phyloP scores from a whole-genome alignment of 37 sponge, comb jelly and placozoan genomes.

The Spongilla lacustris region DNA sequence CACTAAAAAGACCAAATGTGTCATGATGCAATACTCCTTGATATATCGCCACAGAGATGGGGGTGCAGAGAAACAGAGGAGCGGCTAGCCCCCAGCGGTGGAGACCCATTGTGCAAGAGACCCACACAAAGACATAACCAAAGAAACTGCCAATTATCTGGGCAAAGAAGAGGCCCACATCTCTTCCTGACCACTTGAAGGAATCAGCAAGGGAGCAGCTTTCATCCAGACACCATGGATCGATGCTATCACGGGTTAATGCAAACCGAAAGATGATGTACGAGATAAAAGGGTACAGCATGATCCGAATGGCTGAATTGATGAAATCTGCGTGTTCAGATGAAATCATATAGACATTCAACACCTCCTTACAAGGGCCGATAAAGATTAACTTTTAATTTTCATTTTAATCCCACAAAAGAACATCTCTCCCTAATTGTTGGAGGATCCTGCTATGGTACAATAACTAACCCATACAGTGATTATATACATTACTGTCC shows the following conservation, averaged over 20 bases:
- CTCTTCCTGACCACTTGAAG: slow-evolving; percentile 13
- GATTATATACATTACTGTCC: too few relatives aligned
- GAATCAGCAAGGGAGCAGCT: neutral
- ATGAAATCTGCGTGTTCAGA: too few relatives aligned
- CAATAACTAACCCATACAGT: too few relatives aligned
- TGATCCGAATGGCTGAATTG: slow-evolving; percentile 45
- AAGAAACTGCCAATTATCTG: slow-evolving; percentile 63
- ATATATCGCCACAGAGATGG: slow-evolving; percentile 21
- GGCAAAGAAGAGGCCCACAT: slow-evolving; percentile 9
- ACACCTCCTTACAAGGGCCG: too few relatives aligned
- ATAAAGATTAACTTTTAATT: too few relatives aligned
- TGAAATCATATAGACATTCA: too few relatives aligned
- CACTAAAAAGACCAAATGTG: too few relatives aligned
- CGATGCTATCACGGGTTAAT: slow-evolving; percentile 10
- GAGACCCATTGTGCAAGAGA: slow-evolving; percentile 48
- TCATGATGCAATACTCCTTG: too few relatives aligned
- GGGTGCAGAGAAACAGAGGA: slow-evolving; percentile 65
- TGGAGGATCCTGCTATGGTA: too few relatives aligned
- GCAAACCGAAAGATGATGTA: slow-evolving; percentile 42
- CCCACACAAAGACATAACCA: slow-evolving; percentile 41
- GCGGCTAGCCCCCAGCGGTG: slow-evolving; percentile 37
- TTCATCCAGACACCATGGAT: slow-evolving; percentile 37
- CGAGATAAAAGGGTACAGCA: slow-evolving; percentile 55
- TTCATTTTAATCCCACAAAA: too few relatives aligned
- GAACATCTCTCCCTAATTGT: too few relatives aligned